Conservation (phyloP, 2,113 vertebrate genomes). For the Clarias magur region DNA sequence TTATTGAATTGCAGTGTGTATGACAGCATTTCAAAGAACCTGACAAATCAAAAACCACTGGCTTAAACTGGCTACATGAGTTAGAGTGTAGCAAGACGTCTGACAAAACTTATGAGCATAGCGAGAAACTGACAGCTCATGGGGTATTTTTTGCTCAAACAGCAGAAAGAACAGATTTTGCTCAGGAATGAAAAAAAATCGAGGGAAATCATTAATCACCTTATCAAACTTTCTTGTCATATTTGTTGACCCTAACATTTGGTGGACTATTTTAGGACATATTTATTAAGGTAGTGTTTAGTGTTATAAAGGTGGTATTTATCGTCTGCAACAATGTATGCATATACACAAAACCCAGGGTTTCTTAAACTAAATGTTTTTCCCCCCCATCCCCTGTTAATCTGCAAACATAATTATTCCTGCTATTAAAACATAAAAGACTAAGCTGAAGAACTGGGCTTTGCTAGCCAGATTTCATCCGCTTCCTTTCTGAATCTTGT, state of each 20-base stretch:
- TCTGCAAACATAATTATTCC: neutral
- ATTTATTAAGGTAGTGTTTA: neutral
- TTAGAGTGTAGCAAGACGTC: neutral
- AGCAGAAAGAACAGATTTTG: neutral
- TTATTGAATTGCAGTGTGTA: neutral
- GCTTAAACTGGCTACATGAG: neutral
- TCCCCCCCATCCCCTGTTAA: neutral
- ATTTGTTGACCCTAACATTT: neutral
- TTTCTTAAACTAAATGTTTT: neutral
- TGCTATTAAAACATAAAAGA: neutral
- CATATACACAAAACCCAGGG: neutral
- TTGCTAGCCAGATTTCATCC: slow-evolving; percentile 23
- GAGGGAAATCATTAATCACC: neutral
- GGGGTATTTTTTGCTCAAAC: neutral
- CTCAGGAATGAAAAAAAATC: neutral
- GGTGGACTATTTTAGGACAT: neutral
- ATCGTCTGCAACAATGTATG: neutral
- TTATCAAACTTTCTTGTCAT: neutral
- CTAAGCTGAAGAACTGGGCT: neutral
- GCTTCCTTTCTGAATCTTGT: neutral
- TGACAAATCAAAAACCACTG: neutral
- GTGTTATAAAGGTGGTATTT: neutral
- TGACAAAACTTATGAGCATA: neutral
- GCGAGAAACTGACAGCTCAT: neutral
- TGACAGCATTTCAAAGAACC: neutral